Evolutionary conservation across 1,140 invertebrate species (phyloP).

Genomic region (Zaprionus capensis): DNA sequence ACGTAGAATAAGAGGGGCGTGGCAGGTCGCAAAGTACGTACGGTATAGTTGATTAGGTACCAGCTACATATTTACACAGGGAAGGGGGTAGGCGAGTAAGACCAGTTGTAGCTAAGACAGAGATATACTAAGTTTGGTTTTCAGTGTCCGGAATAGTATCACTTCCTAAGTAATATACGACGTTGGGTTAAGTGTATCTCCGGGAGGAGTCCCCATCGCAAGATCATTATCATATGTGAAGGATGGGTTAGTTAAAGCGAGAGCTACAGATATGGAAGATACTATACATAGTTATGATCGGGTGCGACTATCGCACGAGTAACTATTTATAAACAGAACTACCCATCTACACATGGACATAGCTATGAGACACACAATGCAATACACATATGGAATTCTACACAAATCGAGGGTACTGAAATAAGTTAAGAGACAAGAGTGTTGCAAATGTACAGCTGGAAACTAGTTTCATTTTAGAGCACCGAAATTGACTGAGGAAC

Average conservation of each 20-base stretch:
- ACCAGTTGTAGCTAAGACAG: slow-evolving; percentile 15
- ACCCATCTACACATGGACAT: slow-evolving; percentile 13
- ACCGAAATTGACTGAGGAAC: not conserved
- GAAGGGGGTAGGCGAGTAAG: not conserved
- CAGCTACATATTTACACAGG: slow-evolving; percentile 5
- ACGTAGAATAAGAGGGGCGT: not conserved
- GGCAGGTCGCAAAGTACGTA: not conserved
- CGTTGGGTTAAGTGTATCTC: not conserved
- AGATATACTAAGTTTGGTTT: not conserved
- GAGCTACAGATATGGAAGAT: not conserved
- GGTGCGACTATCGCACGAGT: slow-evolving; percentile 9
- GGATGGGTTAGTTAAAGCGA: slow-evolving; percentile 14
- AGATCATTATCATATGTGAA: not conserved
- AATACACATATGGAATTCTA: slow-evolving; percentile 9
- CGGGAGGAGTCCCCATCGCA: not conserved
- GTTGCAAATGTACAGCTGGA: not conserved
- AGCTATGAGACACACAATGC: slow-evolving; percentile 24
- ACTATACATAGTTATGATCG: not conserved
- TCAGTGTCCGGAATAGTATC: not conserved
- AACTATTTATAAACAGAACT: slow-evolving; percentile 24
- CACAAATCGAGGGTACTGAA: slow-evolving; percentile 33
- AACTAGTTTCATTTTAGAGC: not conserved
- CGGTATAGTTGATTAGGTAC: slow-evolving; percentile 10
- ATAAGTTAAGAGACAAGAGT: not conserved
- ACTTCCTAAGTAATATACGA: not conserved